Evolutionary conservation across 2,888 invertebrate genomes (phyloP).

Genomic region (Tachina grossa): DNA sequence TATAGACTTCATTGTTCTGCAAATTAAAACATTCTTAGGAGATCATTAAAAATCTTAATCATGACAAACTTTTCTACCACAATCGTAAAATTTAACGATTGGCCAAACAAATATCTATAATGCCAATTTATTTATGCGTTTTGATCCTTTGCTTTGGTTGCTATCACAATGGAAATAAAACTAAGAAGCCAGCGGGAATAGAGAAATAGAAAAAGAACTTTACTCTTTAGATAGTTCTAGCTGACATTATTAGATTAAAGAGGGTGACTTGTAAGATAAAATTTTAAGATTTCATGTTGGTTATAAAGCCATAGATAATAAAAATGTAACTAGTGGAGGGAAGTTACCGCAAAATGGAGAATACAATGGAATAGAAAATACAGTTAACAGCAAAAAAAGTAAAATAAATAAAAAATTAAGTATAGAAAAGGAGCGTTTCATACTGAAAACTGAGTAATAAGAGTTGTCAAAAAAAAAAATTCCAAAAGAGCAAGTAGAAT

Average conservation of each 20-base stretch:
- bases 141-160: slow-evolving; percentile 46
- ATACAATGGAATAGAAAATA: background rate
- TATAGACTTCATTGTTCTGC: slow-evolving; percentile 55
- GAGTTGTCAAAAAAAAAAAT: no score
- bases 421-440: background rate
- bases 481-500: no score
- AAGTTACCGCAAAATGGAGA: background rate
- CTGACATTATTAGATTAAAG: slow-evolving; percentile 14
- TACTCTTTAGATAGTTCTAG: slow-evolving; percentile 3
- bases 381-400: background rate
- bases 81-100: slow-evolving; percentile 68
- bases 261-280: slow-evolving; percentile 64
- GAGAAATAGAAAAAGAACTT: background rate
- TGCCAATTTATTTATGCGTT: slow-evolving; percentile 63
- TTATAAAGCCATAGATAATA: slow-evolving; percentile 66
- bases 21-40: slow-evolving; percentile 66
- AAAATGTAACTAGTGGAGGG: slow-evolving; percentile 38
- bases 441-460: no score
- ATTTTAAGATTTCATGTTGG: slow-evolving; percentile 67
- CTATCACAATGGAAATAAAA: background rate
- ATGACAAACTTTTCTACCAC: slow-evolving; percentile 55
- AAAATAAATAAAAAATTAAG: slow-evolving; percentile 6
- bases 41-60: slow-evolving; percentile 45
- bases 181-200: background rate
- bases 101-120: slow-evolving; percentile 67